These are phyloP conservation scores for Drosophila greeni DNA, from an alignment of 2,888 invertebrate species.

Conservation along the genomic window DNA sequence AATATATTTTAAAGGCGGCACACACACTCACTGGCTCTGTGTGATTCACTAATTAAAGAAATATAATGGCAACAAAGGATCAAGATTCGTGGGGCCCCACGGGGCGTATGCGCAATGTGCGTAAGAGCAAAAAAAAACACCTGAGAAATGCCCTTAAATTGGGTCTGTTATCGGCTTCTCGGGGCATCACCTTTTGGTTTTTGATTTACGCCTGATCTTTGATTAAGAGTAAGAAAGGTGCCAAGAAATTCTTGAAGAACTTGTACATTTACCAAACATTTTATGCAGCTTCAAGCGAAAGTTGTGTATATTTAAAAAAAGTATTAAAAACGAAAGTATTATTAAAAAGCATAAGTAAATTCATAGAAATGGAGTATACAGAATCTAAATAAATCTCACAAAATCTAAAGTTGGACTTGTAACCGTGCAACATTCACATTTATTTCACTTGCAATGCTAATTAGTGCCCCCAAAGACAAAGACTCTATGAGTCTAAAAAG, in stretches of 20 bases:
- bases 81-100: slow-evolving; percentile 18
- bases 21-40: slow-evolving; percentile 14
- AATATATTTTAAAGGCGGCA: slow-evolving; percentile 42
- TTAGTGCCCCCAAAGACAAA: slow-evolving; percentile 38
- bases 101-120: slow-evolving; percentile 31
- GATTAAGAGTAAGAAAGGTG: background rate
- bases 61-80: slow-evolving; percentile 22
- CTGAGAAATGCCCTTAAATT: slow-evolving; percentile 11
- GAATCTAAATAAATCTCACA: background rate
- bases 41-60: slow-evolving; percentile 3
- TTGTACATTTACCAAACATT: background rate
- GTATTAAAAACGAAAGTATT: background rate
- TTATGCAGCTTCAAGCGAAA: background rate
- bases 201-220: no score
- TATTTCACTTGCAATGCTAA: slow-evolving; percentile 44
- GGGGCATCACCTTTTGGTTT: background rate
- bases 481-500: slow-evolving; percentile 4
- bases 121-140: slow-evolving; percentile 18
- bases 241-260: background rate
- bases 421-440: slow-evolving; percentile 20
- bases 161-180: background rate
- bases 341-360: background rate
- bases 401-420: background rate
- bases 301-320: background rate
- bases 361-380: no score